A percentile compares a stretch with the other conserved stretches of the same genome.
Evolutionary conservation across 2,113 vertebrate species (phyloP).

Genomic region (Callaeas wilsoni): DNA sequence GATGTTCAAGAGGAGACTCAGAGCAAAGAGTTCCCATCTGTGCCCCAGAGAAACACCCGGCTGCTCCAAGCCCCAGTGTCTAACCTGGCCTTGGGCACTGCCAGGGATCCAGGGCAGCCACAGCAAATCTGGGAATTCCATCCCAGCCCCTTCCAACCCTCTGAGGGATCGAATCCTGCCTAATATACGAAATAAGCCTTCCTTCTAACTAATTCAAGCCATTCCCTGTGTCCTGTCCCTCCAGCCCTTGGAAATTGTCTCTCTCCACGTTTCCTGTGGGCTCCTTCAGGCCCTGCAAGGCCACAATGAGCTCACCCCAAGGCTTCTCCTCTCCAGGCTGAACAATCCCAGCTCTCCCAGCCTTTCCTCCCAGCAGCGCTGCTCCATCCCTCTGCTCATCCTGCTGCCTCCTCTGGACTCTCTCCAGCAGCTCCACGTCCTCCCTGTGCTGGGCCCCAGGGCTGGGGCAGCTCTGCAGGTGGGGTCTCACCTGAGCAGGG

Average conservation of each 20-base stretch:
- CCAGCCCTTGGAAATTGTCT: no score
- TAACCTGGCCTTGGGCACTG: neutral
- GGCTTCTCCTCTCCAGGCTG: neutral
- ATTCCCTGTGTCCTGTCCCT: neutral
- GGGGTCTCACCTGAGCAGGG: neutral
- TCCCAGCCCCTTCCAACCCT: neutral
- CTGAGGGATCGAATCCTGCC: neutral
- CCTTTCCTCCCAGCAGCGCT: neutral
- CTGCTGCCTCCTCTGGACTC: neutral
- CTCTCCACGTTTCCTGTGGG: no score
- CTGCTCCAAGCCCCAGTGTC: fast-evolving
- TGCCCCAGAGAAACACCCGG: neutral
- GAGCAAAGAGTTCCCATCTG: neutral
- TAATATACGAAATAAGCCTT: no score
- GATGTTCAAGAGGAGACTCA: neutral
- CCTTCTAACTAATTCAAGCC: no score
- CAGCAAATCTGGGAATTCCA: neutral
- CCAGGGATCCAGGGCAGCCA: neutral
- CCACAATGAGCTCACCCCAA: neutral
- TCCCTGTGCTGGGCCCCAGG: neutral
- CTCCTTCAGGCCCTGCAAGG: no score
- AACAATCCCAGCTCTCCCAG: neutral
- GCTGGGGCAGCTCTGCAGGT: neutral
- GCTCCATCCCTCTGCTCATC: neutral
- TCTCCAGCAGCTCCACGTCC: neutral